Evolutionary conservation across 1,140 invertebrate species (phyloP).

Genomic region (Nylanderia fulva): DNA sequence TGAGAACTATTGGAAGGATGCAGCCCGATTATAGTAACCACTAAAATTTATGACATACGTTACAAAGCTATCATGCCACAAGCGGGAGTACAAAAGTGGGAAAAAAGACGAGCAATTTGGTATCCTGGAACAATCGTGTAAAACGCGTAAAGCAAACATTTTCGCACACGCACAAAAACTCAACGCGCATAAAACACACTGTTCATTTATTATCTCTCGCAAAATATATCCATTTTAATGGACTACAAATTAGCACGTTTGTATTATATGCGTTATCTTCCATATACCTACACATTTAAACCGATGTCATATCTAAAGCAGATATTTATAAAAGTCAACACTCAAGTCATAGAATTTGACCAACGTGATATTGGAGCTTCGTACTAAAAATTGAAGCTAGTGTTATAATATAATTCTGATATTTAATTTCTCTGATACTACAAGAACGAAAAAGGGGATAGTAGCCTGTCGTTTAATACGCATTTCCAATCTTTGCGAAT

Average conservation of each 20-base stretch:
- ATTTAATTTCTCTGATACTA: neutral
- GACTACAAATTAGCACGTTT: conserved; percentile 39
- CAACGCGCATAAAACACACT: conserved; percentile 20
- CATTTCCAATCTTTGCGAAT: neutral
- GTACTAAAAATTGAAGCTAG: neutral
- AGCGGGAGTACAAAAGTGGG: neutral
- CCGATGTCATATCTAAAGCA: neutral
- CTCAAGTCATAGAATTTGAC: neutral
- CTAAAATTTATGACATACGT: neutral
- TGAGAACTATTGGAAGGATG: neutral
- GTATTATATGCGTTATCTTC: conserved; percentile 6
- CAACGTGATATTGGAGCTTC: neutral
- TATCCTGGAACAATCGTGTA: conserved; percentile 26
- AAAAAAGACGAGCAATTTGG: conserved; percentile 15
- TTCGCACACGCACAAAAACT: conserved; percentile 1
- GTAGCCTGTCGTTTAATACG: neutral
- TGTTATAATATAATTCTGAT: neutral
- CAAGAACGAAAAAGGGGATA: neutral
- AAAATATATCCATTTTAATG: conserved; percentile 38
- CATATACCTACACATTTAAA: conserved; percentile 4
- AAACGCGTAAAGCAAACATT: conserved; percentile 38
- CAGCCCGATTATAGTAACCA: too few species aligned
- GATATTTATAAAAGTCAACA: neutral
- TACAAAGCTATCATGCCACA: neutral
- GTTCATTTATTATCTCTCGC: conserved; percentile 30